Evolutionary conservation across 2,797 vertebrate species (phyloP).

Genomic region (Semaprochilodus insignis): DNA sequence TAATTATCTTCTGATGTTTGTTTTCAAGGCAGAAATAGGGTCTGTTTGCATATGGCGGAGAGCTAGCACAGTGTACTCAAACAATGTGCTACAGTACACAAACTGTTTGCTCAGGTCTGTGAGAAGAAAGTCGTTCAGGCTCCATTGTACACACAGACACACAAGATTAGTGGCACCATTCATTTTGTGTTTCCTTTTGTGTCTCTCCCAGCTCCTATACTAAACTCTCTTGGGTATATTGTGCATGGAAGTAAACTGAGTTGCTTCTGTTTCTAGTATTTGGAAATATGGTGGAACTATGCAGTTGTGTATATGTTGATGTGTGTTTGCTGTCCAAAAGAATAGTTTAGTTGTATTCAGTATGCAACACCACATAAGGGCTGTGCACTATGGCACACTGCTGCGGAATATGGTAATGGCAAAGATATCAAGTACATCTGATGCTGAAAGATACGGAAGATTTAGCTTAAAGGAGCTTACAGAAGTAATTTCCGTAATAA

Average conservation of each 20-base stretch:
- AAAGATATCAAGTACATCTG: not conserved
- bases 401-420: not conserved
- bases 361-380: not conserved
- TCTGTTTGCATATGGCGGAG: slow-evolving; percentile 80
- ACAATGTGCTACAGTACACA: slow-evolving; percentile 70
- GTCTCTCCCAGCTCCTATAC: slow-evolving; percentile 20
- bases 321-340: not conserved
- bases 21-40: slow-evolving; percentile 72
- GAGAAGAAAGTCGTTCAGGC: slow-evolving; percentile 40
- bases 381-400: not conserved
- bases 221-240: slow-evolving; percentile 21
- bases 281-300: not conserved
- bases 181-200: slow-evolving; percentile 7
- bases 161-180: slow-evolving; percentile 16
- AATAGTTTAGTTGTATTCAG: not conserved
- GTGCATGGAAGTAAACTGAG: not conserved
- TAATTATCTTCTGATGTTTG: slow-evolving; percentile 66
- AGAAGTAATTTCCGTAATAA: not conserved
- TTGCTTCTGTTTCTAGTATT: not conserved
- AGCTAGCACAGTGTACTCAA: slow-evolving; percentile 69
- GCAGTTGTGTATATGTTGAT: not conserved
- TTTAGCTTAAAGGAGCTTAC: slow-evolving; percentile 11
- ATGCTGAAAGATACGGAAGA: slow-evolving; percentile 7
- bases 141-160: slow-evolving; percentile 21
- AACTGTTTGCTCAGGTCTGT: slow-evolving; percentile 61